Base-by-base conservation (phyloP, 2,888 invertebrate species). In the Drosophila hamatofila region DNA sequence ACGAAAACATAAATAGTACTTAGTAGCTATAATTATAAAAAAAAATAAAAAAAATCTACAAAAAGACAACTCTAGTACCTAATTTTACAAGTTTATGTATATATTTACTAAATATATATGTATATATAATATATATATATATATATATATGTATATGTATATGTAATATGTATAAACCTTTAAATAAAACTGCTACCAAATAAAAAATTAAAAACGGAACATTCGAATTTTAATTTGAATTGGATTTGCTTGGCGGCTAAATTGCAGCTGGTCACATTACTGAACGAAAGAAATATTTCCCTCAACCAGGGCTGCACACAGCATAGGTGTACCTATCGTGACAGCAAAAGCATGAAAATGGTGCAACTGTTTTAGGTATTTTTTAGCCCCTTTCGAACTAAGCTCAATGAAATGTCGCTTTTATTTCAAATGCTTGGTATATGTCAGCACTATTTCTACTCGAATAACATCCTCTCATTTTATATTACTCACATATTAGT, bases 101-200 rank as follows among this genome's bases (percentile, higher is more conserved):
- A 81, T 81, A 89, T 54, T 54, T 74, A 81, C 75, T 87, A 62
- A 33, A 49, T 49, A 21, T 78, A 81, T 84, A 79, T 65, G 25
- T 7, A 27, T 9, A 30, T 30, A 30, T 30, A 30, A 30, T 30
- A 27, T 8, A 27, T 27, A 27, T 8, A 7, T 9, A 8, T 30
- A 30, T 30, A 30, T 30, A 27, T 27, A 30, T 30, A 11, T 11
- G 30, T n/a, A 46, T 25, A 46, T 46, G 16, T 25, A 25, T 80
- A 54, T 80, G 56, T 83, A 83, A 83, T 83, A 72, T 90, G 69
- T 80, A 80, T 83, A 86, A 90, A 88, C 65, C 44, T 82, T 88
- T 77, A 73, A 84, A 90, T 88, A 84, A 84, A 90, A 88, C 83
- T 83, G 84, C 90, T 84, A 84, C 90, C 84, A 84, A 84, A 84